Evolutionary conservation across 2,888 invertebrate species (phyloP).

Genomic region (Nemotelus nigrinus): DNA sequence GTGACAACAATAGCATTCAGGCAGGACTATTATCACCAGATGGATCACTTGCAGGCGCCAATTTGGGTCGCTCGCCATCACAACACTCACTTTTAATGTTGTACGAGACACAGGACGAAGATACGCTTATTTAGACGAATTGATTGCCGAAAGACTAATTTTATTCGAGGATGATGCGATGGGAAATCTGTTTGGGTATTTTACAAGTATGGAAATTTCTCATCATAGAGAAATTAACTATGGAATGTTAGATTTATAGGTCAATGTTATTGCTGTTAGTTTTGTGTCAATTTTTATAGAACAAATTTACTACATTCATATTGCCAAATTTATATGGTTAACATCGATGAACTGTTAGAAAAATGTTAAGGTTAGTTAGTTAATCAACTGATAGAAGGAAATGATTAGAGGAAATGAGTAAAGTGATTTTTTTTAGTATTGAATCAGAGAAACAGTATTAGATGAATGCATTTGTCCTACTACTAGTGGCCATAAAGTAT

Average conservation of each 20-base stretch:
- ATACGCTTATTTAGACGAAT: constrained; percentile 77
- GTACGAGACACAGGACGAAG: constrained; percentile 85
- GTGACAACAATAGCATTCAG: constrained; percentile 72
- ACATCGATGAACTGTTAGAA: background rate
- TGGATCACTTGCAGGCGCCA: constrained; percentile 72
- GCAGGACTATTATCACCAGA: constrained; percentile 65
- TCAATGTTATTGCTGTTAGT: constrained; percentile 29
- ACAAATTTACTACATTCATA: constrained; percentile 4
- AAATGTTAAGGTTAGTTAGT: constrained; percentile 5
- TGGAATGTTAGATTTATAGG: constrained; percentile 8
- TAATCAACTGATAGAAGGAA: background rate
- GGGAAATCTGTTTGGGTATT: too few species aligned
- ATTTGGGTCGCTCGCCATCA: constrained; percentile 75
- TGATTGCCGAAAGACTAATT: too few species aligned
- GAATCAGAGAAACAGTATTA: background rate
- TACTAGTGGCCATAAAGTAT: too few species aligned
- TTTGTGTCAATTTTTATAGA: constrained; percentile 35
- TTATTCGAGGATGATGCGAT: too few species aligned
- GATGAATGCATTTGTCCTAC: too few species aligned
- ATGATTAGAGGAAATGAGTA: background rate
- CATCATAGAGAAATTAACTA: background rate
- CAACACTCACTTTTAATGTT: constrained; percentile 81
- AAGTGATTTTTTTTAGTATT: background rate
- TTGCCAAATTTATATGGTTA: constrained; percentile 32
- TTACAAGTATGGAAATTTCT: too few species aligned